Percentiles rank a stretch among this genome's conserved stretches.
These are phyloP conservation scores for Acleris cristana DNA, from an alignment of 2,888 invertebrate genomes.

Conservation along the genomic window DNA sequence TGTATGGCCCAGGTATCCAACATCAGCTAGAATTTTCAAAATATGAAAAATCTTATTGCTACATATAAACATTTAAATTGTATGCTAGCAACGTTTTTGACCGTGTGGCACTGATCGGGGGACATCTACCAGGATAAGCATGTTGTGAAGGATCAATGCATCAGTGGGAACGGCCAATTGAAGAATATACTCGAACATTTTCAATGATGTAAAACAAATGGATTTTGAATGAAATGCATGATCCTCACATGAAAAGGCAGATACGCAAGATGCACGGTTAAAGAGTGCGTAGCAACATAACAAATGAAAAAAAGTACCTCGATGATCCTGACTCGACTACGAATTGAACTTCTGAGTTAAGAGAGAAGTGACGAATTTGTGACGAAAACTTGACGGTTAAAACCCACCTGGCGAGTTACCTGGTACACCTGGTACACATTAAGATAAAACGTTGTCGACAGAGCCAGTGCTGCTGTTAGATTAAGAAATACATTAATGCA, in stretches of 20 bases:
- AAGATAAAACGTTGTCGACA: slow-evolving; percentile 25
- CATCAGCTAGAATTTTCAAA: slow-evolving; percentile 1
- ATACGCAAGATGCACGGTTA: slow-evolving; percentile 19
- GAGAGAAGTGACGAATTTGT: slow-evolving; percentile 11
- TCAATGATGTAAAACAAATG: neutral
- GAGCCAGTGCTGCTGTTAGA: slow-evolving; percentile 29
- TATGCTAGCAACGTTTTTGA: slow-evolving; percentile 61
- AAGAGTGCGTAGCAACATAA: slow-evolving; percentile 29
- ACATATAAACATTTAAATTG: slow-evolving; percentile 18
- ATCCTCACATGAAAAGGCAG: slow-evolving; percentile 18
- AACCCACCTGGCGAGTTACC: slow-evolving; percentile 36
- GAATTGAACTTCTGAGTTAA: neutral
- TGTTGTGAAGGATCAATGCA: slow-evolving; percentile 53
- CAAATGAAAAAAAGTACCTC: slow-evolving; percentile 19
- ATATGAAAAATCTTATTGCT: neutral
- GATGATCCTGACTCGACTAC: slow-evolving; percentile 6
- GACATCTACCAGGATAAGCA: slow-evolving; percentile 55
- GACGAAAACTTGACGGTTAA: slow-evolving; percentile 6
- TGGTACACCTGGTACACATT: slow-evolving; percentile 25
- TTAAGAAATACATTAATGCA: slow-evolving; percentile 34
- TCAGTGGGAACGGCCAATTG: slow-evolving; percentile 38
- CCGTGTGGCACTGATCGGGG: slow-evolving; percentile 63
- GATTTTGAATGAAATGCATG: slow-evolving; percentile 19
- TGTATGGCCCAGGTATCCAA: slow-evolving; percentile 9
- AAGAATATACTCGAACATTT: neutral